These are phyloP conservation scores for Ondatra zibethicus DNA, from an alignment of 2,113 vertebrate genomes.

Conservation along the genomic window DNA sequence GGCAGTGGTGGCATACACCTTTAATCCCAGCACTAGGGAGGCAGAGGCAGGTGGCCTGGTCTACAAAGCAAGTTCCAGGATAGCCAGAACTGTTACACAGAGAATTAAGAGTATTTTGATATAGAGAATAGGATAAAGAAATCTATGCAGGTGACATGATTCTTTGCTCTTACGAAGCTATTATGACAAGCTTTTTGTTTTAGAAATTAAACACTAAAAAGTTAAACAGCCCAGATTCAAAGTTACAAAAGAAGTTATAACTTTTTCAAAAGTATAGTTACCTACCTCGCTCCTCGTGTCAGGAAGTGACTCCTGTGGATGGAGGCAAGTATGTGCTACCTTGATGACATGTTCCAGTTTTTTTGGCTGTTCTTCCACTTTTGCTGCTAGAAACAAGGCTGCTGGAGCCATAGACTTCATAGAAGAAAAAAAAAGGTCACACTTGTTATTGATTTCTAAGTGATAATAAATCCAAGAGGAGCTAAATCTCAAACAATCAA, in stretches of 20 bases:
- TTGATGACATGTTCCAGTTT: conserved; percentile 98
- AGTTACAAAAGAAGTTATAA: conserved; percentile 44
- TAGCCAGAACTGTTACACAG: background rate
- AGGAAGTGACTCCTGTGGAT: conserved; percentile 94
- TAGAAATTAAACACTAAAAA: background rate
- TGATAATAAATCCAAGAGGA: background rate
- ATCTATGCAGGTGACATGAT: background rate
- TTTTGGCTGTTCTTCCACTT: conserved; percentile 97
- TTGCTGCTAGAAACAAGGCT: conserved; percentile 96
- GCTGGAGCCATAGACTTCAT: conserved; percentile 93
- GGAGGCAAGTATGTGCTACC: conserved; percentile 95
- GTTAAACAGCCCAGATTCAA: background rate
- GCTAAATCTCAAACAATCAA: conserved; percentile 33
- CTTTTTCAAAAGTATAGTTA: background rate
- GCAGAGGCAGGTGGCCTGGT: background rate
- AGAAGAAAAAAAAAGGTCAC: background rate
- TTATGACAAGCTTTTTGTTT: conserved; percentile 34
- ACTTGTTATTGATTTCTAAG: conserved; percentile 43
- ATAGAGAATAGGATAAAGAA: background rate
- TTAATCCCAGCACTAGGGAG: background rate
- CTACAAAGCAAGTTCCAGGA: background rate
- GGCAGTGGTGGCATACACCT: background rate
- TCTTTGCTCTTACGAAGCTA: conserved; percentile 45
- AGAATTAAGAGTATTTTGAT: background rate
- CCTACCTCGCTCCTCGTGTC: conserved; percentile 96